Percentiles rank a stretch among this genome's conserved stretches.
Conservation (phyloP, 92 coral and sea anemone species). For the Heliopora coerulea region DNA sequence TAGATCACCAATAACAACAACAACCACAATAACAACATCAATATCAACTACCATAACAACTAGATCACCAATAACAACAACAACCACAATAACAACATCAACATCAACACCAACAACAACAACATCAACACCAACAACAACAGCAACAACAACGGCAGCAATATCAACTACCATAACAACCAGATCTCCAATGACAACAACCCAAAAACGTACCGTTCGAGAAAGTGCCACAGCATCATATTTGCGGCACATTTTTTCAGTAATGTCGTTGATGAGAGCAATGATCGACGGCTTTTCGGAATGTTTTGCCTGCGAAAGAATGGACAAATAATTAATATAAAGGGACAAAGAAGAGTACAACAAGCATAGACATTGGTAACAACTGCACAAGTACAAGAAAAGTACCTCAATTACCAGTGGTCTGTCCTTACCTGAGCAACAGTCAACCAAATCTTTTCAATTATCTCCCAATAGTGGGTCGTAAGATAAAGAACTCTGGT, state of each 20-base stretch:
- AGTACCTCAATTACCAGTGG: neutral
- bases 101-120: too few relatives aligned
- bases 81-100: too few relatives aligned
- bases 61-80: too few relatives aligned
- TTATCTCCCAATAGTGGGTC: conserved; percentile 96
- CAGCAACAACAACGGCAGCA: too few relatives aligned
- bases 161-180: neutral
- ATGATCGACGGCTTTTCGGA: conserved; percentile 95
- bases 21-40: too few relatives aligned
- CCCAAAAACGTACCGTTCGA: conserved; percentile 54
- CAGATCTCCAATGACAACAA: neutral
- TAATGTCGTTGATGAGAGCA: conserved; percentile 60
- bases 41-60: too few relatives aligned
- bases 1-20: too few relatives aligned
- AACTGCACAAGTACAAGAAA: too few relatives aligned
- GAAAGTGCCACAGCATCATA: conserved; percentile 85
- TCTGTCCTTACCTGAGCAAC: conserved; percentile 68
- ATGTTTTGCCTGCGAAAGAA: conserved; percentile 74
- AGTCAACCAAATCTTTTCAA: conserved; percentile 91
- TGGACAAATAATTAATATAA: neutral
- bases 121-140: too few relatives aligned
- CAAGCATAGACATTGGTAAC: too few relatives aligned
- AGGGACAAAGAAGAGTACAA: neutral
- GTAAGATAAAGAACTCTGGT: conserved; percentile 76
- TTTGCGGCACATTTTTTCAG: conserved; percentile 80